These are phyloP conservation scores for Limonius californicus DNA, from an alignment of 1,140 invertebrate species.

Conservation along the genomic window DNA sequence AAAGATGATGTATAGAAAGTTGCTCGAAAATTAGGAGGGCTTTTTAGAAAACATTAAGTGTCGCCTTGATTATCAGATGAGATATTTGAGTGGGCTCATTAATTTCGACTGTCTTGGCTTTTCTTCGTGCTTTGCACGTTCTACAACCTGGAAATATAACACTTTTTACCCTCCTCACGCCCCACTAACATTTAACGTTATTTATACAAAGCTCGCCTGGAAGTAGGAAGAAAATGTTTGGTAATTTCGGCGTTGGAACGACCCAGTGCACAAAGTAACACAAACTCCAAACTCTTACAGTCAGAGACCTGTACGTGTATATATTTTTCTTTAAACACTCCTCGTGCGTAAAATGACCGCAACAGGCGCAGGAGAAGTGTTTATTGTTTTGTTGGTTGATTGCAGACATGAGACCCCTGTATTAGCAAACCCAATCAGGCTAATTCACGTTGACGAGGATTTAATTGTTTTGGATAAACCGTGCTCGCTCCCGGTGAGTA, in stretches of 20 bases:
- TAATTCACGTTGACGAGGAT: conserved; percentile 78
- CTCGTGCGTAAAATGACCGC: background rate
- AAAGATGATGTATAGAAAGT: no score
- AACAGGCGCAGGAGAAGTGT: conserved; percentile 16
- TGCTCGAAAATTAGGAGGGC: no score
- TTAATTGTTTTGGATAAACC: conserved; percentile 87
- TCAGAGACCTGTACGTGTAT: conserved; percentile 8
- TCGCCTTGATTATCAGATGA: no score
- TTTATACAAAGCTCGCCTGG: no score
- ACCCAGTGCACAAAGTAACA: background rate
- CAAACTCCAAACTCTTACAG: conserved; percentile 2
- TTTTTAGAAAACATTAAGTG: no score
- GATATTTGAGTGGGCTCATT: no score
- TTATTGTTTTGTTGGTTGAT: conserved; percentile 35
- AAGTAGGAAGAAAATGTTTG: no score
- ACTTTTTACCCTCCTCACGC: no score
- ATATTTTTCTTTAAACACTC: background rate
- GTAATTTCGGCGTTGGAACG: background rate
- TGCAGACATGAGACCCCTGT: conserved; percentile 73
- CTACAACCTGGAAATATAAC: background rate
- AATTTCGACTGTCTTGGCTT: background rate
- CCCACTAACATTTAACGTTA: no score
- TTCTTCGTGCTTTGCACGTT: background rate
- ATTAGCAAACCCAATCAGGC: conserved; percentile 67
- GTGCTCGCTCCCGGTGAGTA: conserved; percentile 80